These are phyloP conservation scores for Lagenorhynchus albirostris DNA, from an alignment of 2,113 vertebrate species.

Conservation along the genomic window DNA sequence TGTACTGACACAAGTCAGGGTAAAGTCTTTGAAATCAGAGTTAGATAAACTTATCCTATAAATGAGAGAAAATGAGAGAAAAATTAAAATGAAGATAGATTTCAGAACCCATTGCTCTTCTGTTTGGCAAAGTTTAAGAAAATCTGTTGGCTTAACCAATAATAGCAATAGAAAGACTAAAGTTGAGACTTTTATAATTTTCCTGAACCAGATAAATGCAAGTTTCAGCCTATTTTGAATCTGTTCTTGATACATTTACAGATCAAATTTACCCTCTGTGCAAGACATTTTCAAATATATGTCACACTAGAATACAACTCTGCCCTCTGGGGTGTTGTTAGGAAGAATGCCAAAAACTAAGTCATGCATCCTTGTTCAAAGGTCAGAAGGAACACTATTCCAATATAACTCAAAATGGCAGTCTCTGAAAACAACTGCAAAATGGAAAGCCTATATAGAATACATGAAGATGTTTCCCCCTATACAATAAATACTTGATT, in stretches of 20 bases:
- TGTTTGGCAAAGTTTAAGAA: conserved; percentile 17
- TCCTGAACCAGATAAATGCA: conserved; percentile 6
- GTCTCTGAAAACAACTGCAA: conserved; percentile 1
- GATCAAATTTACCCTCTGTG: conserved; percentile 44
- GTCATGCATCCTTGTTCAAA: conserved; percentile 35
- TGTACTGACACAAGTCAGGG: neutral
- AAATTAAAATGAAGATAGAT: conserved; percentile 3
- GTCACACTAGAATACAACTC: neutral
- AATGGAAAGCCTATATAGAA: neutral
- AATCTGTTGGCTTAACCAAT: neutral
- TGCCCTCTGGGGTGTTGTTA: neutral
- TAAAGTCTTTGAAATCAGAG: neutral
- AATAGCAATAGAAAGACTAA: conserved; percentile 1
- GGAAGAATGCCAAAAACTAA: conserved; percentile 52
- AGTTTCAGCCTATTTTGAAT: neutral
- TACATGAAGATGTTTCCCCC: neutral
- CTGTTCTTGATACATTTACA: conserved; percentile 41
- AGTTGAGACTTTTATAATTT: neutral
- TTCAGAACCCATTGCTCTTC: neutral
- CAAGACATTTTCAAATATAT: neutral
- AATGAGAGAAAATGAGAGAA: neutral
- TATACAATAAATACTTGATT: neutral
- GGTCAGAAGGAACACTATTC: conserved; percentile 17
- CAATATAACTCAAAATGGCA: neutral
- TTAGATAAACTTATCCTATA: neutral